These are phyloP conservation scores for Spea bombifrons DNA, from an alignment of 2,113 vertebrate genomes.

Conservation along the genomic window DNA sequence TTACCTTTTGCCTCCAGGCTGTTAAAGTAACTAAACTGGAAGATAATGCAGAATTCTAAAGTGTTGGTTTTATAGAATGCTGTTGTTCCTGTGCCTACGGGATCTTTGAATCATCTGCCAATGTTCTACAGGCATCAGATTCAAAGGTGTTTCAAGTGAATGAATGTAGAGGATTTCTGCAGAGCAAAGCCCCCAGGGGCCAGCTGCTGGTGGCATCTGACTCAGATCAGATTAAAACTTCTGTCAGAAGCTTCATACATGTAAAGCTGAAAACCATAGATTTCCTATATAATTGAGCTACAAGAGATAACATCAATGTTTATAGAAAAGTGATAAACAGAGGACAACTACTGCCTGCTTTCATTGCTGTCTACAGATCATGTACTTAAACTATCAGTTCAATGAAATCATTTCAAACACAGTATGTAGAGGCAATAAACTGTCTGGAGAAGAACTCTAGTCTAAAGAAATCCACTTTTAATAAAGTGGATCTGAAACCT, in stretches of 20 bases:
- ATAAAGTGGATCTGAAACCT: too few relatives aligned
- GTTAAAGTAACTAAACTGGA: not conserved
- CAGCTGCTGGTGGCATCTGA: not conserved
- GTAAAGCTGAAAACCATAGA: not conserved
- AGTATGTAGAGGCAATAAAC: not conserved
- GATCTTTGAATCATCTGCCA: slow-evolving; percentile 2
- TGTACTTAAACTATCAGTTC: not conserved
- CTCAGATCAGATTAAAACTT: slow-evolving; percentile 6
- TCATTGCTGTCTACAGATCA: not conserved
- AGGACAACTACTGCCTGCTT: not conserved
- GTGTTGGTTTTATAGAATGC: slow-evolving; percentile 1
- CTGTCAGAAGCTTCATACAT: slow-evolving; percentile 4
- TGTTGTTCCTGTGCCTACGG: not conserved
- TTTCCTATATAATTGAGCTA: too few relatives aligned
- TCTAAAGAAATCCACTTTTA: too few relatives aligned
- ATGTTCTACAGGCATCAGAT: not conserved
- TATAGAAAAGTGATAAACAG: not conserved
- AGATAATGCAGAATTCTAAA: not conserved
- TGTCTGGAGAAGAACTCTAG: not conserved
- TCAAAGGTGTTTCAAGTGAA: slow-evolving; percentile 4
- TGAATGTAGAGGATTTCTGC: not conserved
- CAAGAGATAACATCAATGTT: too few relatives aligned
- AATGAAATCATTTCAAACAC: not conserved
- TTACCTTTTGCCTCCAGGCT: not conserved
- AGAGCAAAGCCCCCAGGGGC: not conserved